phyloP scores from a whole-genome alignment of 2,113 vertebrate genomes.

The Pedionomus torquatus region DNA sequence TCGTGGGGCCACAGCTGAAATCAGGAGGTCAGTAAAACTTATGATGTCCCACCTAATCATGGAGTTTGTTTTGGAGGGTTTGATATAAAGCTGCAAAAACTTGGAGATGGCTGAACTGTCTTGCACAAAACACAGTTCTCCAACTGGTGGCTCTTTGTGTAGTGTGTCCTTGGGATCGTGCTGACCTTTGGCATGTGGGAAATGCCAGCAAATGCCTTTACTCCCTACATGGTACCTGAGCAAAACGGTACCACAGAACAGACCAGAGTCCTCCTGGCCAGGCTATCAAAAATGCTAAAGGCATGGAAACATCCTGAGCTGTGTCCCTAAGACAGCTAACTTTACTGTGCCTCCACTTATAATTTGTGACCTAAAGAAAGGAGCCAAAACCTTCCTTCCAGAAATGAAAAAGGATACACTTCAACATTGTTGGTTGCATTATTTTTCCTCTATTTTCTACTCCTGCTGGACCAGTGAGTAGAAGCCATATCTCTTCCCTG shows the following conservation, averaged over 20 bases:
- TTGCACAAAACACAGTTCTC: not conserved
- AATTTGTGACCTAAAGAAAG: not conserved
- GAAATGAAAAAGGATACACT: not conserved
- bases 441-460: not conserved
- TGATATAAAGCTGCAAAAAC: not conserved
- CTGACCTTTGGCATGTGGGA: not conserved
- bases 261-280: not conserved
- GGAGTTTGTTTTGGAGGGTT: not conserved
- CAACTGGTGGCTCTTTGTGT: not conserved
- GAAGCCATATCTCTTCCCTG: not conserved
- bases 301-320: not conserved
- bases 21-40: not conserved
- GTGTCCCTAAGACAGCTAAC: not conserved
- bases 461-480: not conserved
- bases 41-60: not conserved
- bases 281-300: not conserved
- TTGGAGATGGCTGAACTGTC: not conserved
- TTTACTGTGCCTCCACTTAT: not conserved
- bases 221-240: rapidly evolving
- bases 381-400: not conserved
- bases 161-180: not conserved
- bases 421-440: not conserved
- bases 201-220: not conserved
- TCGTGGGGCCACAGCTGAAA: not conserved
- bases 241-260: not conserved